A percentile compares a stretch with the other conserved stretches of the same genome.
Evolutionary conservation across 1,140 invertebrate genomes (phyloP).

Genomic region (Physella acuta): DNA sequence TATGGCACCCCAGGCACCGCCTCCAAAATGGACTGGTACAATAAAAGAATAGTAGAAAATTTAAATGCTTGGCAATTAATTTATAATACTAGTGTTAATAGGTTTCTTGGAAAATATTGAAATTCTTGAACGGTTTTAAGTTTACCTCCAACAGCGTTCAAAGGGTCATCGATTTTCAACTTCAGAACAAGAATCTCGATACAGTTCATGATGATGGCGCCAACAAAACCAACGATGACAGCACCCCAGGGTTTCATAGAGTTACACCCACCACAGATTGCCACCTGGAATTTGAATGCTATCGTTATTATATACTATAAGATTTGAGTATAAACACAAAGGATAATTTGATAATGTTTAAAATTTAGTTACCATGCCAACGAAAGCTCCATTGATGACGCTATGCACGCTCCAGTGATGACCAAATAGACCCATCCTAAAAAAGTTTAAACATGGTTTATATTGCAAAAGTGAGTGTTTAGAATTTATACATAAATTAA

Average conservation of each 20-base stretch:
- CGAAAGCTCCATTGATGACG: slow-evolving; percentile 64
- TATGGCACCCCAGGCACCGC: background rate
- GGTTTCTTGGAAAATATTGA: no score
- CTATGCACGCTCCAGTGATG: slow-evolving; percentile 62
- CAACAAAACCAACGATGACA: slow-evolving; percentile 57
- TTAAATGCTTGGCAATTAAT: no score
- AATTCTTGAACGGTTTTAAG: no score
- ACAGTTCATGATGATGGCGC: slow-evolving; percentile 57
- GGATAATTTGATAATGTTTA: no score
- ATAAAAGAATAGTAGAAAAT: no score
- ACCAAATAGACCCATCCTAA: slow-evolving; percentile 61
- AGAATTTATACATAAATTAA: no score
- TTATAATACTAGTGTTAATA: no score
- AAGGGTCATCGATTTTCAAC: slow-evolving; percentile 65
- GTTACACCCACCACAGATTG: slow-evolving; percentile 64
- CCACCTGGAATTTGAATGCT: no score
- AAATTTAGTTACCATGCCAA: slow-evolving; percentile 61
- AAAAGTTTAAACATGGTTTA: no score
- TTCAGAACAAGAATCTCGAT: slow-evolving; percentile 51
- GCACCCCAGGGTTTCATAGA: slow-evolving; percentile 59
- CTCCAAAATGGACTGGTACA: background rate
- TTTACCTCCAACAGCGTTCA: slow-evolving; percentile 64
- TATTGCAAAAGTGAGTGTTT: no score
- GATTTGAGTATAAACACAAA: no score
- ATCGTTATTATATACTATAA: background rate